These are phyloP conservation scores for Halcyon leucocephala DNA, from an alignment of 2,797 vertebrate genomes.

Conservation along the genomic window DNA sequence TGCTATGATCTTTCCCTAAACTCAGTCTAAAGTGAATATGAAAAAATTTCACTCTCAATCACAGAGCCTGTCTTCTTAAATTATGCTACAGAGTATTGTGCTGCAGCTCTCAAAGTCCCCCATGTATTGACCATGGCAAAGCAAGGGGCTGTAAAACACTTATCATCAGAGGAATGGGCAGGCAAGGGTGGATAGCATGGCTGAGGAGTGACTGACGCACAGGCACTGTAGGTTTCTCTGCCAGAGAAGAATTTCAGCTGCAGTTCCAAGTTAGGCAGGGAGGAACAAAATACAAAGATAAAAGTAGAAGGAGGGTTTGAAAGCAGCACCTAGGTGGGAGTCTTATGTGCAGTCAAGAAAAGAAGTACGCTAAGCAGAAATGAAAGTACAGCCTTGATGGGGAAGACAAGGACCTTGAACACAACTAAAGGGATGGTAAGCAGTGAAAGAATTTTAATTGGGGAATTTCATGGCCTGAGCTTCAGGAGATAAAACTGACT, in stretches of 20 bases:
- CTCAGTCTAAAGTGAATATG: not conserved
- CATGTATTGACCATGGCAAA: not conserved
- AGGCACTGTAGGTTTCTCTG: not conserved
- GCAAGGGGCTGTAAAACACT: not conserved
- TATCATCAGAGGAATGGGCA: not conserved
- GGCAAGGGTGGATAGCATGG: not conserved
- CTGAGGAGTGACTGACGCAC: not conserved
- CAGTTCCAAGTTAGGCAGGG: not conserved
- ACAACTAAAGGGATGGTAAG: not conserved
- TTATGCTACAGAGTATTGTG: not conserved
- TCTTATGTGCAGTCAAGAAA: conserved; percentile 24
- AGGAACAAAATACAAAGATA: not conserved
- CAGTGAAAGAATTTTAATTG: conserved; percentile 60
- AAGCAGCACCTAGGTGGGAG: not conserved
- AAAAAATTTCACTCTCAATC: not conserved
- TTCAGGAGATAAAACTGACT: conserved; percentile 55
- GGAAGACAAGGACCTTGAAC: conserved; percentile 36
- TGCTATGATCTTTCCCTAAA: conserved; percentile 47
- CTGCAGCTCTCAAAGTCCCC: not conserved
- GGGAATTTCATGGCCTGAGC: conserved; percentile 9
- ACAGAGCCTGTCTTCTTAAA: conserved; percentile 4
- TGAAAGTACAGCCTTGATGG: conserved; percentile 15
- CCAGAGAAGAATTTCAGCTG: not conserved
- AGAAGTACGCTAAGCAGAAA: not conserved
- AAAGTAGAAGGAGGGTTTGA: conserved; percentile 18